Evolutionary conservation across 2,113 vertebrate species (phyloP), one percentile per base, ranked within the genome.

Genomic region (Plestiodon gilberti): DNA sequence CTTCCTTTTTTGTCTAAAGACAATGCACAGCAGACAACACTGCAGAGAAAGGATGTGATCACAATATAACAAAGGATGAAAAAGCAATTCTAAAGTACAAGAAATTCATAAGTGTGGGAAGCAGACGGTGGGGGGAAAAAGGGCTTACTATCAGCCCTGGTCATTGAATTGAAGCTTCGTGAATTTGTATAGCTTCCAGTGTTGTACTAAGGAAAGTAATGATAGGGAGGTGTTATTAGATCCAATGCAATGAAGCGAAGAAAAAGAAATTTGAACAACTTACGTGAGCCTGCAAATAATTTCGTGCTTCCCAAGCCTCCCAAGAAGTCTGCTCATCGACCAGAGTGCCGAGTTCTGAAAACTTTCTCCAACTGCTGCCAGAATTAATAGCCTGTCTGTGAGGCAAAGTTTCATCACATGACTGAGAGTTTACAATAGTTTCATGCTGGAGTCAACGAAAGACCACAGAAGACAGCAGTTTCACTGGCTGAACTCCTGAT

Each of bases 321-420:
- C 40, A 83, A 90, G 59, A 52, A 87, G 91, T 73, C 83, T 71
- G 92, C 90, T 92, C 92, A 84, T 95, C 94, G 4, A 83, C 28
- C 91, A 85, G 67, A 82, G 88, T 94, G 91, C 1, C 91, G 14
- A 40, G 55, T 91, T 96, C 96, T 97, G 96, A 96, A 94, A 94
- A 89, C 77, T 94, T 93, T 89, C 89, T 15, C 93, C 90, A 75
- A 91, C 95, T 90, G 96, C 95, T 79, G 81, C 85, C 73, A 90
- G 95, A 95, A 96, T 97, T 97, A 96, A 97, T 97, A 97, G 95
- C 43, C 43, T 48, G 43, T 88, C 93, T 92, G 94, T 93, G 94
- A 93, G 95, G 94, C 95, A 93, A 95, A 90, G 94, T 95, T 93
- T 96, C 92, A 94, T 97, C 96, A 97, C 95, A 96, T 97, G 96